Percentiles rank a stretch among this genome's conserved stretches.
phyloP scores from a whole-genome alignment of 2,797 vertebrate genomes.

The Acanthiza pusilla region DNA sequence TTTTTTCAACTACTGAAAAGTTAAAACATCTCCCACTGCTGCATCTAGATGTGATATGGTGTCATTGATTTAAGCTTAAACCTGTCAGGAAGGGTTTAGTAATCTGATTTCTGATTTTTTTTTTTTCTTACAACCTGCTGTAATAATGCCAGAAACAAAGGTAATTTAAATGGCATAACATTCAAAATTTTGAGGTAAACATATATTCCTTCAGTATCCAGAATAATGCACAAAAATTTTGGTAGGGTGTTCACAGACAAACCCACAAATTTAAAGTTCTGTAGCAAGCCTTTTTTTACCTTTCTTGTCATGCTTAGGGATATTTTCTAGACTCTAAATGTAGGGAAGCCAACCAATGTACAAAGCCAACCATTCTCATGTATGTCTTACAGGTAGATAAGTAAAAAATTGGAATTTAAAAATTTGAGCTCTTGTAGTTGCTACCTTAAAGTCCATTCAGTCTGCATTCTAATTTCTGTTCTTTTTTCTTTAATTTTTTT shows the following conservation, averaged over 20 bases:
- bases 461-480: not conserved
- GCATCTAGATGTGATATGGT: not conserved
- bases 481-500: not conserved
- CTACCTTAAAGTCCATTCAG: not conserved
- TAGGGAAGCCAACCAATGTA: no score
- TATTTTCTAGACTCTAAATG: not conserved
- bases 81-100: not conserved
- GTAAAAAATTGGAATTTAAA: not conserved
- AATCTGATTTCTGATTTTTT: not conserved
- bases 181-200: not conserved
- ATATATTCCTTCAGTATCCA: not conserved
- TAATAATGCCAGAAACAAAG: not conserved
- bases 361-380: not conserved
- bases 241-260: not conserved
- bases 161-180: not conserved
- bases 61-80: not conserved
- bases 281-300: not conserved
- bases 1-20: not conserved
- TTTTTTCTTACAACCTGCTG: not conserved
- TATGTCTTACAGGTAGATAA: not conserved
- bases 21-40: not conserved
- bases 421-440: not conserved
- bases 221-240: not conserved
- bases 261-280: not conserved
- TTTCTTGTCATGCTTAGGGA: not conserved